Evolutionary conservation across 2,113 vertebrate species (phyloP).

Genomic region (Sander vitreus): DNA sequence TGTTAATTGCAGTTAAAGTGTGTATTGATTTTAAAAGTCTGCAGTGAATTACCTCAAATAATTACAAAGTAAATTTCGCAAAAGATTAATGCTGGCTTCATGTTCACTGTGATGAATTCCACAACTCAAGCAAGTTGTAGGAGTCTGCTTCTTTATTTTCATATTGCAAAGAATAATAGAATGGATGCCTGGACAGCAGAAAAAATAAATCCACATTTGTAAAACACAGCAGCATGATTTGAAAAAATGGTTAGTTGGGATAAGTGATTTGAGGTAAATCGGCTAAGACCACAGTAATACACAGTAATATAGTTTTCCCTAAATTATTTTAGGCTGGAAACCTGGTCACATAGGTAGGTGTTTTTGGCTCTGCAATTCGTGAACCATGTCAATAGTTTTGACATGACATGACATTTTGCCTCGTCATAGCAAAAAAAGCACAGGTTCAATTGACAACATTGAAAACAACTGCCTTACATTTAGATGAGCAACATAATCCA

Average conservation of each 20-base stretch:
- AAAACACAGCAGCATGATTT: slow-evolving; percentile 2
- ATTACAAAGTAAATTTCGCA: background rate
- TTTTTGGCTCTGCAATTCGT: no score
- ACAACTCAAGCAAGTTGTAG: background rate
- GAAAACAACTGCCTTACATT: no score
- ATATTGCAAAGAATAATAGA: background rate
- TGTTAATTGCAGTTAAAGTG: background rate
- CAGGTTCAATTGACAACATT: no score
- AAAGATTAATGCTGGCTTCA: background rate
- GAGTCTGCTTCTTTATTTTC: background rate
- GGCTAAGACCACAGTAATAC: background rate
- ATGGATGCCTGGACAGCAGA: background rate
- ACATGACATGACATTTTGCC: no score
- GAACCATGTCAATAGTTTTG: no score
- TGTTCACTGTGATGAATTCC: background rate
- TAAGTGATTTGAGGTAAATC: background rate
- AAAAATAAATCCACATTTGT: background rate
- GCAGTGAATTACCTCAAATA: background rate
- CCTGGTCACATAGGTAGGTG: no score
- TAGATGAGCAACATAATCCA: no score
- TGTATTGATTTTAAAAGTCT: background rate
- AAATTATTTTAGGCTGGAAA: no score
- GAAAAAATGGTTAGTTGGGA: background rate
- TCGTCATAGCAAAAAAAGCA: no score
- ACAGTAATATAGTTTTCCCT: no score